phyloP scores from a whole-genome alignment of 2,888 invertebrate genomes.

The Tipula helvola region DNA sequence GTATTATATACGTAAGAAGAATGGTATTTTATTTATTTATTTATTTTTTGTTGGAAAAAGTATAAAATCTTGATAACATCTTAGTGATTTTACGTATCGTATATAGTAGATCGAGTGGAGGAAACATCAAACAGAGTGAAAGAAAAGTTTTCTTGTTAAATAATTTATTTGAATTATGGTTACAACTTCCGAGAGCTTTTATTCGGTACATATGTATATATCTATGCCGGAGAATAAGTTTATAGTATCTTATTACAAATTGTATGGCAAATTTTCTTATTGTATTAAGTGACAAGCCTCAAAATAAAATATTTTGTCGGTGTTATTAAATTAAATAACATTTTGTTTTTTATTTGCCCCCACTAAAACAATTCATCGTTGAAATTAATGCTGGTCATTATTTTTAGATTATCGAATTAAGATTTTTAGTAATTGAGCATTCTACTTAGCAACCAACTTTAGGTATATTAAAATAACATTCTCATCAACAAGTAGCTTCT shows the following conservation, averaged over 20 bases:
- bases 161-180: not conserved
- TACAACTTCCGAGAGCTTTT: not conserved
- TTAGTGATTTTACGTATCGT: not conserved
- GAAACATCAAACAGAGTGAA: not conserved
- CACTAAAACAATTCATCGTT: too few relatives aligned
- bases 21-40: not conserved
- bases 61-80: not conserved
- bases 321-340: too few relatives aligned
- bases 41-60: not conserved
- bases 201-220: not conserved
- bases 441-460: too few relatives aligned
- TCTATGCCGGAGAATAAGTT: not conserved
- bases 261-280: not conserved
- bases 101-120: not conserved
- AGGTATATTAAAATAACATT: too few relatives aligned
- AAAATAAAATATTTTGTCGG: too few relatives aligned
- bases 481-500: too few relatives aligned
- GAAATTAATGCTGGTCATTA: too few relatives aligned
- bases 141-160: not conserved
- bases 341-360: too few relatives aligned
- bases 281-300: not conserved
- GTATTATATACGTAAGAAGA: not conserved
- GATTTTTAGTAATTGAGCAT: too few relatives aligned
- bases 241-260: not conserved
- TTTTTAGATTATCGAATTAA: too few relatives aligned